Conservation (phyloP, 2,888 invertebrate species). For the Sinelater perroti region DNA sequence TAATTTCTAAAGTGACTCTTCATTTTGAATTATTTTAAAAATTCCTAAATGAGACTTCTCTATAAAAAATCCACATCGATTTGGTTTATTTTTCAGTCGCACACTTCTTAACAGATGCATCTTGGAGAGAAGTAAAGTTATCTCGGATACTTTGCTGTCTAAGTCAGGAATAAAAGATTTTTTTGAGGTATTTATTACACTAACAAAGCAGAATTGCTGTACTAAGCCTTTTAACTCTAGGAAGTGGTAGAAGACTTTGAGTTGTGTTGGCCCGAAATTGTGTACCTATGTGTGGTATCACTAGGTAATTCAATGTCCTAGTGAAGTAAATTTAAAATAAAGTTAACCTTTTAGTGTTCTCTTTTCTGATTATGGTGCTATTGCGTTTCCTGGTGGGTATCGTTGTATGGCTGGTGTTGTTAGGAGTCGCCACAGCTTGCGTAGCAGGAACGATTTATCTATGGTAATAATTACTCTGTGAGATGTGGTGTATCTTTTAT, state of each 20-base stretch:
- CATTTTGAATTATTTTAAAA: too few relatives aligned
- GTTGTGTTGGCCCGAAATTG: conserved; percentile 67
- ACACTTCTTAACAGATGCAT: conserved; percentile 66
- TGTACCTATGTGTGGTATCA: conserved; percentile 68
- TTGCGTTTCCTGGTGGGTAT: conserved; percentile 68
- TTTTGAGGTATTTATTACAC: conserved; percentile 55
- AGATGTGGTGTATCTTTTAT: background rate
- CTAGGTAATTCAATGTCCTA: conserved; percentile 69
- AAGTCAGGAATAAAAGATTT: conserved; percentile 64
- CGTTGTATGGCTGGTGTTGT: conserved; percentile 70
- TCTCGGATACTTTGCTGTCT: conserved; percentile 60
- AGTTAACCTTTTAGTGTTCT: conserved; percentile 65
- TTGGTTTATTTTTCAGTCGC: too few relatives aligned
- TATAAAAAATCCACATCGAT: too few relatives aligned
- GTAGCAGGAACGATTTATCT: conserved; percentile 66
- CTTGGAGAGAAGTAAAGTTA: conserved; percentile 57
- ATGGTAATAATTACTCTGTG: conserved; percentile 62
- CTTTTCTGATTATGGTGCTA: conserved; percentile 64
- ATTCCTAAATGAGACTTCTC: too few relatives aligned
- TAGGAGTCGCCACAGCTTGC: conserved; percentile 63
- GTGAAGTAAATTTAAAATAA: too few relatives aligned
- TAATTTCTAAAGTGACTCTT: too few relatives aligned
- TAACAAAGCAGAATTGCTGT: conserved; percentile 3
- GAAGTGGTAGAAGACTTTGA: conserved; percentile 69
- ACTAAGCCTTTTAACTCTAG: conserved; percentile 55